Evolutionary conservation across 2,797 vertebrate genomes (phyloP).

Genomic region (Sebastes matsubarae): DNA sequence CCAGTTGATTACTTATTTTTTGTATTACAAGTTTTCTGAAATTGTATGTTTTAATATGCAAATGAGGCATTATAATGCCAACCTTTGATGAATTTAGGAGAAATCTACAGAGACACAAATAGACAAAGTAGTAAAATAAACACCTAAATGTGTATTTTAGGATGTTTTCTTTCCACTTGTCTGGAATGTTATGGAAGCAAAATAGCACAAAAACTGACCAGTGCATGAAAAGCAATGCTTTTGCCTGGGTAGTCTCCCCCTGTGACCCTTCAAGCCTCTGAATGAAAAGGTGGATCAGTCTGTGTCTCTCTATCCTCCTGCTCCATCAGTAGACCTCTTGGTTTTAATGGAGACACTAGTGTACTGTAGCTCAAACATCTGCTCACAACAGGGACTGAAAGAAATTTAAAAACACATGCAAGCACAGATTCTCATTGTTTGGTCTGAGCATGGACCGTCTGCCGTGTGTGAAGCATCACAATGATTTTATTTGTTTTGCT

Average conservation of each 20-base stretch:
- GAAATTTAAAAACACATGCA: not conserved
- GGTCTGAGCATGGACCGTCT: not conserved
- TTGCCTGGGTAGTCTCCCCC: not conserved
- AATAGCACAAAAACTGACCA: not conserved
- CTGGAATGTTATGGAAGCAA: not conserved
- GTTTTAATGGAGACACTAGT: not conserved
- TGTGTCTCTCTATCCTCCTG: not conserved
- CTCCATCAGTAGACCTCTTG: not conserved
- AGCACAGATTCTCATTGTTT: not conserved
- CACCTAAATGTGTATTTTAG: not conserved
- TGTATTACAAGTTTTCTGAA: too few relatives aligned
- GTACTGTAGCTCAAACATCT: not conserved
- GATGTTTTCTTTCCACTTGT: not conserved
- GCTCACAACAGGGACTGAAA: not conserved
- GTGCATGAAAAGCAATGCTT: not conserved
- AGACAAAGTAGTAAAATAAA: not conserved
- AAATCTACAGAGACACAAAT: too few relatives aligned
- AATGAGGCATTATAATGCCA: too few relatives aligned
- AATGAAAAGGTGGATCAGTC: not conserved
- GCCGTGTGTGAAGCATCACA: not conserved
- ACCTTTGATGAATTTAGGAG: too few relatives aligned
- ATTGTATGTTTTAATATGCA: too few relatives aligned
- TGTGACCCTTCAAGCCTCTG: not conserved
- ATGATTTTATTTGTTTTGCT: slow-evolving; percentile 7
- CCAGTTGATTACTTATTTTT: too few relatives aligned